phyloP scores from a whole-genome alignment of 2,113 vertebrate genomes.

The Archocentrus centrarchus region DNA sequence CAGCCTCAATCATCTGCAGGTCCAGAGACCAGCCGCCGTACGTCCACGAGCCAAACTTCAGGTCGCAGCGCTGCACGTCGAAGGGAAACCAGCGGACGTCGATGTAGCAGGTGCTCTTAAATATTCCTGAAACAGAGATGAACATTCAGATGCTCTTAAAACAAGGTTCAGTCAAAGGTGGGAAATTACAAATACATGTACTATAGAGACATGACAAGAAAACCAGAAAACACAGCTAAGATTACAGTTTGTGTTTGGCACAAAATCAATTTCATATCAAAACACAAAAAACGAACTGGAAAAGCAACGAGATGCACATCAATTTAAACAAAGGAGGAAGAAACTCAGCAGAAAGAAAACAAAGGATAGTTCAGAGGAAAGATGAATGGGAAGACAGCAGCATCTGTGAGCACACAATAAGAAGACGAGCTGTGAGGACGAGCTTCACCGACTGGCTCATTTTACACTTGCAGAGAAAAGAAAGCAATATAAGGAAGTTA shows the following conservation, averaged over 20 bases:
- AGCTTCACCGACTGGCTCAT: neutral
- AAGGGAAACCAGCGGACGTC: constrained; percentile 82
- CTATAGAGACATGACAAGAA: neutral
- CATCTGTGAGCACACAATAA: neutral
- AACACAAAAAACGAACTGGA: neutral
- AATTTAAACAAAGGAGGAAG: neutral
- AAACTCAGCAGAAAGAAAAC: neutral
- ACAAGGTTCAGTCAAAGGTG: neutral
- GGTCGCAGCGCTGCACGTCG: constrained; percentile 77
- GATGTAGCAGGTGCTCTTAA: constrained; percentile 80
- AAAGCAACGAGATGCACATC: neutral
- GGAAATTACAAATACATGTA: neutral
- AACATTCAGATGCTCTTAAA: neutral
- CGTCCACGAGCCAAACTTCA: constrained; percentile 82
- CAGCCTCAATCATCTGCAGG: constrained; percentile 77
- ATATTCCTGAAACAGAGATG: constrained; percentile 66
- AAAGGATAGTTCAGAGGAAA: too few relatives aligned
- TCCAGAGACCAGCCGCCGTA: constrained; percentile 79
- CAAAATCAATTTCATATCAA: neutral
- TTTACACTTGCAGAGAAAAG: neutral
- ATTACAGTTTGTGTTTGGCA: neutral
- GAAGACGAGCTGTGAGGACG: neutral
- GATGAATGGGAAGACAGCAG: neutral
- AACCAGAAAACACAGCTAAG: neutral
- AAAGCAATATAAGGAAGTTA: neutral